Conservation (phyloP, 2,888 invertebrate species). For the Cheilosia vulpina region DNA sequence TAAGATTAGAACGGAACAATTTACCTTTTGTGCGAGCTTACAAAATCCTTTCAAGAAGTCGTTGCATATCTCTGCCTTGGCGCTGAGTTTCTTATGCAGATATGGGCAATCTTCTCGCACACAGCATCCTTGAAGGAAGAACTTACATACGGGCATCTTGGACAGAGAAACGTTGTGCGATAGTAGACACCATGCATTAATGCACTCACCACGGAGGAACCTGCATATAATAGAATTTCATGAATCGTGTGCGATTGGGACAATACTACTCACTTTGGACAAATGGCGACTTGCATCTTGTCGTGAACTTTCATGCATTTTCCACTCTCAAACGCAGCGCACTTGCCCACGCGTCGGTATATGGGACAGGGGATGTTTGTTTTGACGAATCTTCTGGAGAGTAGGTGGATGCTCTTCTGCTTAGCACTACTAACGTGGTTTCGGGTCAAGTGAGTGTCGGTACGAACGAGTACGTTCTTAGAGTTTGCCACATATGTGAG, state of each 20-base stretch:
- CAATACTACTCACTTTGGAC: conserved; percentile 87
- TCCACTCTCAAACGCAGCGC: conserved; percentile 88
- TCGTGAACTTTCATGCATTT: conserved; percentile 93
- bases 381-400: conserved; percentile 84
- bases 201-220: conserved; percentile 93
- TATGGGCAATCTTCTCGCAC: conserved; percentile 92
- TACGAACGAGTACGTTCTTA: conserved; percentile 81
- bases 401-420: conserved; percentile 85
- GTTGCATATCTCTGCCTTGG: conserved; percentile 90
- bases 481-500: conserved; percentile 82
- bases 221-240: conserved; percentile 82
- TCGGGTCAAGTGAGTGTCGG: conserved; percentile 81
- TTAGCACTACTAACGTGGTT: conserved; percentile 85
- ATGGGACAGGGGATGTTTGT: conserved; percentile 93
- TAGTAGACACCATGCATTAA: conserved; percentile 88
- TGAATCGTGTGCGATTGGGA: background rate
- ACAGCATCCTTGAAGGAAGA: conserved; percentile 92
- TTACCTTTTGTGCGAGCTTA: conserved; percentile 88
- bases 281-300: conserved; percentile 92
- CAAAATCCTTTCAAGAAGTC: conserved; percentile 95
- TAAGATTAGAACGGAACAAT: conserved; percentile 19
- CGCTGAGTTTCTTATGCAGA: conserved; percentile 93
- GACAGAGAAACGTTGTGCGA: conserved; percentile 93
- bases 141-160: conserved; percentile 97
- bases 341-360: conserved; percentile 93